Conservation (phyloP, 2,113 vertebrate species). For the Pelmatolapia mariae region DNA sequence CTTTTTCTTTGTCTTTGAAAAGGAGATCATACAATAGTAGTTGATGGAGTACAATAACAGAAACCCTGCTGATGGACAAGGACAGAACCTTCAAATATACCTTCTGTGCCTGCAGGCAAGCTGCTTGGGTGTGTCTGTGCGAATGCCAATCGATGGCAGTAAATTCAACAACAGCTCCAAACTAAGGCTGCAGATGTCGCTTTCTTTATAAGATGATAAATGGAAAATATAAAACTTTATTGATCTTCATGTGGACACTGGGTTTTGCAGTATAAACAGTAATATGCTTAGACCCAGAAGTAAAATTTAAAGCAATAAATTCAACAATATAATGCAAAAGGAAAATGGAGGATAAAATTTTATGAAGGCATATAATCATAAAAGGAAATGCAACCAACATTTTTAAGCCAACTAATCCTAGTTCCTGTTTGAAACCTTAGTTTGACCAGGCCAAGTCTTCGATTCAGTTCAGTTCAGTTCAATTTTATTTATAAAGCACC, state of each 20-base stretch:
- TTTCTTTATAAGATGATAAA: background rate
- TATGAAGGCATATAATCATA: background rate
- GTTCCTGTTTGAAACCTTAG: background rate
- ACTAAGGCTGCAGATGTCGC: background rate
- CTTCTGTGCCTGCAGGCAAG: background rate
- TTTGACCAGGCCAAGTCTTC: background rate
- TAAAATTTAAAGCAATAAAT: background rate
- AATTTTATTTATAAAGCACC: background rate
- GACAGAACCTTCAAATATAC: background rate
- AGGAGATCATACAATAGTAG: background rate
- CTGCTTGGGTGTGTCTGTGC: background rate
- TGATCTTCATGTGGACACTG: background rate
- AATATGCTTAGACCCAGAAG: background rate
- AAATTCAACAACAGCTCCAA: background rate
- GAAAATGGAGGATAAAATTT: background rate
- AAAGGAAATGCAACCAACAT: background rate
- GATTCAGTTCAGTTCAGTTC: background rate
- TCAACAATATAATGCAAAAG: background rate
- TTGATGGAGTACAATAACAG: background rate
- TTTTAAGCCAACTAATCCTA: background rate
- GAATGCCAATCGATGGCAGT: background rate
- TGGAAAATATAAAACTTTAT: background rate
- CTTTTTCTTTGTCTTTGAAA: background rate
- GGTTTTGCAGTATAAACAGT: background rate
- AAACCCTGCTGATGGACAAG: slow-evolving; percentile 5